A percentile compares a stretch with the other conserved stretches of the same genome.
phyloP scores from a whole-genome alignment of 2,888 invertebrate genomes.

The Ditylenchus weischeri region DNA sequence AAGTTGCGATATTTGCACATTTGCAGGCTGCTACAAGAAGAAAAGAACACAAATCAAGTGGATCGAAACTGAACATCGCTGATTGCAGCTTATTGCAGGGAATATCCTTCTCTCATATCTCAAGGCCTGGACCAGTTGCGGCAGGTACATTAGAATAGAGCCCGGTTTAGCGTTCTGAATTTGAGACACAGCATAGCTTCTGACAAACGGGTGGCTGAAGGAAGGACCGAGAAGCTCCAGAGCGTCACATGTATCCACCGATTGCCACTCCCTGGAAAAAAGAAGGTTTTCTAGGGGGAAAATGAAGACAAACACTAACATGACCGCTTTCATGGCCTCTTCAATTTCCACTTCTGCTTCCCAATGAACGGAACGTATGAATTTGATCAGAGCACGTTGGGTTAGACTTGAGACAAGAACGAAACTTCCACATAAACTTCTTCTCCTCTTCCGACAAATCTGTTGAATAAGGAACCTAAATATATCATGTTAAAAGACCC shows the following conservation, averaged over 20 bases:
- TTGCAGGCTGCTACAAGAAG: conserved; percentile 68
- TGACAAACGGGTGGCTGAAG: conserved; percentile 77
- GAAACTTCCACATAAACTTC: conserved; percentile 89
- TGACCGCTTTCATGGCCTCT: background rate
- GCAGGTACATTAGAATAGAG: conserved; percentile 83
- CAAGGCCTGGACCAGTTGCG: conserved; percentile 72
- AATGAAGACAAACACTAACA: background rate
- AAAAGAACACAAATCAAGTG: conserved; percentile 40
- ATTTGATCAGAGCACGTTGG: conserved; percentile 81
- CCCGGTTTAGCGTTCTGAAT: conserved; percentile 64
- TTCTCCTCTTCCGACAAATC: conserved; percentile 82
- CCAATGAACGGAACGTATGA: conserved; percentile 96
- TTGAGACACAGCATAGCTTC: conserved; percentile 86
- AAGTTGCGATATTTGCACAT: conserved; percentile 86
- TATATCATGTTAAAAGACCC: conserved; percentile 43
- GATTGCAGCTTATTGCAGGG: background rate
- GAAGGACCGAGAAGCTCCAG: conserved; percentile 69
- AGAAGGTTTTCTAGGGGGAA: background rate
- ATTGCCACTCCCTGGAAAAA: conserved; percentile 74
- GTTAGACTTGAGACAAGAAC: conserved; percentile 45
- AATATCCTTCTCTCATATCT: conserved; percentile 19
- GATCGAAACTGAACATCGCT: conserved; percentile 30
- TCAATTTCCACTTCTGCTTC: conserved; percentile 34
- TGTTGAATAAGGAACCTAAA: conserved; percentile 84
- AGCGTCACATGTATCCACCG: conserved; percentile 95